phyloP scores from a whole-genome alignment of 1,140 invertebrate genomes.

The Potamilus streckersoni region DNA sequence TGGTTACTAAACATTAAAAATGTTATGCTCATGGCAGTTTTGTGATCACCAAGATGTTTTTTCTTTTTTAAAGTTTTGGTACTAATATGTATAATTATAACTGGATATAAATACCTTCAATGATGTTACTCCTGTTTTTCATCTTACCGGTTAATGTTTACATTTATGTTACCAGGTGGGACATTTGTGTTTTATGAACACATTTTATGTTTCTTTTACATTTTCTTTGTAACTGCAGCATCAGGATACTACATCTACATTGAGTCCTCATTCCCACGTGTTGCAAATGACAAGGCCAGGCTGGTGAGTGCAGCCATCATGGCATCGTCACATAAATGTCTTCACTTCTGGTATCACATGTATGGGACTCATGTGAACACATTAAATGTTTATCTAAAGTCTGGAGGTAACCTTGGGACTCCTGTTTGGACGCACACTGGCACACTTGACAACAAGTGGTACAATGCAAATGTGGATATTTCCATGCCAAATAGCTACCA shows the following conservation, averaged over 20 bases:
- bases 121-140: too few species aligned
- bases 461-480: slow-evolving; percentile 42
- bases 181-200: too few species aligned
- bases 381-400: slow-evolving; percentile 52
- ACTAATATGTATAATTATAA: too few species aligned
- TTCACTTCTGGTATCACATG: slow-evolving; percentile 81
- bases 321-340: slow-evolving; percentile 31
- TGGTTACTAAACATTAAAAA: too few species aligned
- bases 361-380: slow-evolving; percentile 71
- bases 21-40: too few species aligned
- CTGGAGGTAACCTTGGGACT: slow-evolving; percentile 17
- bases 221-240: slow-evolving; percentile 15
- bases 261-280: slow-evolving; percentile 76
- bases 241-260: slow-evolving; percentile 84
- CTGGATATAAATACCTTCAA: too few species aligned
- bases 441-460: slow-evolving; percentile 57
- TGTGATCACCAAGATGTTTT: too few species aligned
- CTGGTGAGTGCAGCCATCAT: slow-evolving; percentile 71
- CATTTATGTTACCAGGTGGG: too few species aligned
- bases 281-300: slow-evolving; percentile 78
- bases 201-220: too few species aligned
- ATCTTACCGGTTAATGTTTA: too few species aligned
- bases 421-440: slow-evolving; percentile 51
- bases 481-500: slow-evolving; percentile 50
- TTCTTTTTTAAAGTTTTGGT: too few species aligned